Conservation (phyloP, 1,140 invertebrate genomes). For the Bombus haemorrhoidalis region DNA sequence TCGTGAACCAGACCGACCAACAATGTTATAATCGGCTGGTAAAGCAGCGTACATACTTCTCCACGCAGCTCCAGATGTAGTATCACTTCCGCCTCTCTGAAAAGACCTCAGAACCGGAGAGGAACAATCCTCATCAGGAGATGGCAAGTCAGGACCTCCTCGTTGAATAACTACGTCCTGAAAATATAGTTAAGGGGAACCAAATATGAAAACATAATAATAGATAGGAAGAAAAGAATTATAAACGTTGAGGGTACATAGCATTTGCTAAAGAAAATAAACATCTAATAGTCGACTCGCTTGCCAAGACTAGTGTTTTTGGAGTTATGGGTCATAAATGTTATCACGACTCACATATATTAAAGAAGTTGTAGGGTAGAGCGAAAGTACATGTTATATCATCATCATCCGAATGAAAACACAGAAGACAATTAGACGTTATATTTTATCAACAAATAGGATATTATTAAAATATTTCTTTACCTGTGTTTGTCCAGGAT, state of each 20-base stretch:
- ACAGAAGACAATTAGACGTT: neutral
- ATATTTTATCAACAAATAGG: neutral
- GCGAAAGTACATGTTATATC: neutral
- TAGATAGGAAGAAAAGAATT: neutral
- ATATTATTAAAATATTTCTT: neutral
- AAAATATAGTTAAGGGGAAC: slow-evolving; percentile 8
- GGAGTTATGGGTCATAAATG: neutral
- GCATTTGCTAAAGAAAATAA: neutral
- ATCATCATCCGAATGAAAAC: neutral
- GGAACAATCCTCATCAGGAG: slow-evolving; percentile 81
- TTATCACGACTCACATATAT: neutral
- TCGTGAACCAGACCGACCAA: slow-evolving; percentile 76
- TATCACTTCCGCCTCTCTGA: slow-evolving; percentile 72
- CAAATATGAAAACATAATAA: neutral
- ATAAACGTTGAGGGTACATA: neutral
- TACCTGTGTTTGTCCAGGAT: slow-evolving; percentile 82
- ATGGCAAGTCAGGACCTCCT: slow-evolving; percentile 78
- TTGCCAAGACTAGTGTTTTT: neutral
- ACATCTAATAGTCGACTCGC: neutral
- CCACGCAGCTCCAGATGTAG: slow-evolving; percentile 70
- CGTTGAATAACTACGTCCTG: slow-evolving; percentile 81
- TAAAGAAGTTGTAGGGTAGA: neutral
- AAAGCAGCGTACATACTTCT: slow-evolving; percentile 80
- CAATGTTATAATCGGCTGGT: slow-evolving; percentile 67
- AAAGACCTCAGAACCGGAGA: slow-evolving; percentile 80